Evolutionary conservation across 35 echinoderm and acorn worm species (phyloP).

Genomic region (Amphiura filiformis): DNA sequence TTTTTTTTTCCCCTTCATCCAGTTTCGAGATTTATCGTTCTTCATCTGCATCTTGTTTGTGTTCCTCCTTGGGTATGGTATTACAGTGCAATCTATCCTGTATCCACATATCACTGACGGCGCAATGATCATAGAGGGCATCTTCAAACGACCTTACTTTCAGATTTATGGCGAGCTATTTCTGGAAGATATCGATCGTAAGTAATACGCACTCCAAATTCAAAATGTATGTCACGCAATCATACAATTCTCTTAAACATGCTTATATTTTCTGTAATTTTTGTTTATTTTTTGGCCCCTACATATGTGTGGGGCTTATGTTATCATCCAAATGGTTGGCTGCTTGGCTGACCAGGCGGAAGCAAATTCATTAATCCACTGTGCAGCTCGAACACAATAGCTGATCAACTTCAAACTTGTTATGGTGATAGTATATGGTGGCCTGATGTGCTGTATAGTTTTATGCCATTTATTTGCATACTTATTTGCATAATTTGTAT

Average conservation of each 20-base stretch:
- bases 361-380: too few species aligned
- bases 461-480: too few species aligned
- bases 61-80: constrained; percentile 75
- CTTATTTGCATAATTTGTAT: too few species aligned
- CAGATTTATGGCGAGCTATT: constrained; percentile 99
- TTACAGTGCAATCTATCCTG: constrained; percentile 84
- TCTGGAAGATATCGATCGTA: constrained; percentile 85
- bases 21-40: constrained; percentile 89
- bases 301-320: too few species aligned
- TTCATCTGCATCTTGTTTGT: constrained; percentile 87
- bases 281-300: too few species aligned
- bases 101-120: constrained; percentile 56
- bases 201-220: neutral
- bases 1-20: neutral
- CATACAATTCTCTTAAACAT: neutral
- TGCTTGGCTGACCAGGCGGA: too few species aligned
- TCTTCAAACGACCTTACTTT: constrained; percentile 86
- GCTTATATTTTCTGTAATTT: neutral
- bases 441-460: too few species aligned
- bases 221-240: neutral
- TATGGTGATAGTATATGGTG: too few species aligned
- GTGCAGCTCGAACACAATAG: too few species aligned
- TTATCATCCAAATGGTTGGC: too few species aligned
- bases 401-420: too few species aligned
- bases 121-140: constrained; percentile 40